Evolutionary conservation across 2,113 vertebrate genomes (phyloP).

Genomic region (Meleagris gallopavo): DNA sequence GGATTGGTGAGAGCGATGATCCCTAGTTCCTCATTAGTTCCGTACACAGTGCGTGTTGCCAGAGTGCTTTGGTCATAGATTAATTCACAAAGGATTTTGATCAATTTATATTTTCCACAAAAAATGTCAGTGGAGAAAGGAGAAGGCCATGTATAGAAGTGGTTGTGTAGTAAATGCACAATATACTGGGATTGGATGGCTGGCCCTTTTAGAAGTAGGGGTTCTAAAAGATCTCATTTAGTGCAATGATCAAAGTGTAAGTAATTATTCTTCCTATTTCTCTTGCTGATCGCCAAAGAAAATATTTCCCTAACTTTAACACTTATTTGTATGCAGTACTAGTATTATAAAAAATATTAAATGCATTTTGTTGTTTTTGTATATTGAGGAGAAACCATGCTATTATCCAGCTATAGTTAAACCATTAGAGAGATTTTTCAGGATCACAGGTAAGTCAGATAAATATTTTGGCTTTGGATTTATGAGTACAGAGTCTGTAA

Average conservation of each 20-base stretch:
- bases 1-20: neutral
- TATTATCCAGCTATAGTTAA: neutral
- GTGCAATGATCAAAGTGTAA: neutral
- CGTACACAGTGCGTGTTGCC: slow-evolving; percentile 1
- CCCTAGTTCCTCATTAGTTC: slow-evolving; percentile 17
- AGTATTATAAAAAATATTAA: slow-evolving; percentile 1
- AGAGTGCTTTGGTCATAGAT: slow-evolving; percentile 24
- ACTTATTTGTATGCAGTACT: neutral
- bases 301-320: neutral
- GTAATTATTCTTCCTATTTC: neutral
- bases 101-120: slow-evolving; percentile 12
- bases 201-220: neutral
- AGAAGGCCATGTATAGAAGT: neutral
- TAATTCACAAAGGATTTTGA: slow-evolving; percentile 34
- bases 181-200: neutral
- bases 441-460: slow-evolving; percentile 48
- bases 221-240: neutral
- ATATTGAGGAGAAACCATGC: neutral
- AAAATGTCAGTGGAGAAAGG: neutral
- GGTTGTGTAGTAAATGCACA: neutral
- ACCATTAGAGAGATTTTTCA: neutral
- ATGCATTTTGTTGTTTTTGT: slow-evolving; percentile 4
- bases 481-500: slow-evolving; percentile 26
- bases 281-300: neutral
- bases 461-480: slow-evolving; percentile 13